These are phyloP conservation scores for Brassicogethes aeneus DNA, from an alignment of 2,888 invertebrate species.

Conservation along the genomic window DNA sequence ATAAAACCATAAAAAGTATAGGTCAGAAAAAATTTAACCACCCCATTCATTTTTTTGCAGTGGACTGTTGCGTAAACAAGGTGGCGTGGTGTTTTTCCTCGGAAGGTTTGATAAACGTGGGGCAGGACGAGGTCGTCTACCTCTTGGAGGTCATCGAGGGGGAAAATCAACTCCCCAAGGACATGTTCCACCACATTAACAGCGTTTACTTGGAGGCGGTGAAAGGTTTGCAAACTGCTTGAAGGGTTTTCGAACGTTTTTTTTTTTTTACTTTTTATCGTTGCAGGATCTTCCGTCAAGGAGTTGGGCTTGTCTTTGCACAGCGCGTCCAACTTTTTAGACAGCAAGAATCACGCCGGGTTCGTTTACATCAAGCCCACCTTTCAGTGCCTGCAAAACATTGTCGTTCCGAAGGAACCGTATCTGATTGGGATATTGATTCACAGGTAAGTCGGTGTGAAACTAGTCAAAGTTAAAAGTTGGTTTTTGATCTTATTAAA, in stretches of 20 bases:
- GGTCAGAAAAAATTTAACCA: too few species aligned
- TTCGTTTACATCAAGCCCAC: slow-evolving; percentile 74
- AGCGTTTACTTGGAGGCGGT: slow-evolving; percentile 61
- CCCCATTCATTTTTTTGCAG: slow-evolving; percentile 41
- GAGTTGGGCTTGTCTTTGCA: slow-evolving; percentile 63
- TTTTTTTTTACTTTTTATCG: slow-evolving; percentile 19
- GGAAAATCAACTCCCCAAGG: slow-evolving; percentile 55
- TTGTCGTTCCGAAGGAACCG: slow-evolving; percentile 62
- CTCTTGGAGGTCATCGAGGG: slow-evolving; percentile 59
- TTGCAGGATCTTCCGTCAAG: slow-evolving; percentile 61
- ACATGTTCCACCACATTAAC: slow-evolving; percentile 66
- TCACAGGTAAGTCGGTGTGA: slow-evolving; percentile 58
- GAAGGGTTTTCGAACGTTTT: neutral
- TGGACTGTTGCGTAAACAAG: slow-evolving; percentile 67
- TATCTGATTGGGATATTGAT: slow-evolving; percentile 71
- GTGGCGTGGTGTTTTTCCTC: slow-evolving; percentile 71
- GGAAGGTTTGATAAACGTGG: slow-evolving; percentile 66
- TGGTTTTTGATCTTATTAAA: too few species aligned
- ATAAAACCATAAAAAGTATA: too few species aligned
- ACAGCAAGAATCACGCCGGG: slow-evolving; percentile 66
- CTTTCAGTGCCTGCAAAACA: slow-evolving; percentile 71
- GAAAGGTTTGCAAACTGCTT: slow-evolving; percentile 44
- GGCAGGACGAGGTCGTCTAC: slow-evolving; percentile 74
- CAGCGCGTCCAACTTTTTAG: slow-evolving; percentile 51
- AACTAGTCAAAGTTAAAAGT: too few species aligned